These are phyloP conservation scores for Scaptomyza tumidula DNA, from an alignment of 2,888 invertebrate genomes.

Conservation along the genomic window DNA sequence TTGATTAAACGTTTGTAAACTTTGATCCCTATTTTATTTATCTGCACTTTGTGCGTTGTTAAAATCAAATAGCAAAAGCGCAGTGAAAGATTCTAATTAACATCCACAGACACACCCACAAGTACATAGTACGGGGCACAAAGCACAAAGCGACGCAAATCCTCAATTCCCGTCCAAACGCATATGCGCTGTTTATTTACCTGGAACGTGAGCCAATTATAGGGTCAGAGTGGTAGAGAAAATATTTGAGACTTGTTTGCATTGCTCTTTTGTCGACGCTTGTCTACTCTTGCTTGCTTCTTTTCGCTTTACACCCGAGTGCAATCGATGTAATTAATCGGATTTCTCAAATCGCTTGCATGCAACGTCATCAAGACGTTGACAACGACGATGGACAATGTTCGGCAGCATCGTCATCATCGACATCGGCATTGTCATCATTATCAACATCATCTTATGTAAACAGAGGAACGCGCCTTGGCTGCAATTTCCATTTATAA, in stretches of 20 bases:
- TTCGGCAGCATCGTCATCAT: conserved; percentile 31
- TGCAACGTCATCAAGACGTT: conserved; percentile 66
- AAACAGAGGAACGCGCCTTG: conserved; percentile 70
- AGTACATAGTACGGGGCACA: conserved; percentile 28
- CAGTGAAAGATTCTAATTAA: conserved; percentile 59
- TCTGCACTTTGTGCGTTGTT: conserved; percentile 57
- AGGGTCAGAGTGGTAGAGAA: conserved; percentile 28
- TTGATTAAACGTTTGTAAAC: too few relatives aligned
- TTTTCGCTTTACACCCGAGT: conserved; percentile 22
- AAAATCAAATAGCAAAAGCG: conserved; percentile 54
- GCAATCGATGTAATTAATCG: conserved; percentile 77
- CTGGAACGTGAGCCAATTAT: conserved; percentile 81
- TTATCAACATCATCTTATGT: conserved; percentile 58
- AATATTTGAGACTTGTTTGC: conserved; percentile 30
- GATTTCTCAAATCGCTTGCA: conserved; percentile 72
- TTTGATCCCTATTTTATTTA: conserved; percentile 32
- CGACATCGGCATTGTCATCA: conserved; percentile 35
- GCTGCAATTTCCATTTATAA: conserved; percentile 79
- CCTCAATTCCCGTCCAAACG: conserved; percentile 16
- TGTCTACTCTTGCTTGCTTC: conserved; percentile 4
- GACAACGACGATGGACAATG: conserved; percentile 2
- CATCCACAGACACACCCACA: conserved; percentile 58
- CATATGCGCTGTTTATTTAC: conserved; percentile 75
- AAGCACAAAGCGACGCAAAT: conserved; percentile 11
- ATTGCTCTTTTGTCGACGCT: conserved; percentile 37